Evolutionary conservation across 2,888 invertebrate species (phyloP), one percentile per base, ranked within the genome.

Genomic region (Zele albiditarsus): DNA sequence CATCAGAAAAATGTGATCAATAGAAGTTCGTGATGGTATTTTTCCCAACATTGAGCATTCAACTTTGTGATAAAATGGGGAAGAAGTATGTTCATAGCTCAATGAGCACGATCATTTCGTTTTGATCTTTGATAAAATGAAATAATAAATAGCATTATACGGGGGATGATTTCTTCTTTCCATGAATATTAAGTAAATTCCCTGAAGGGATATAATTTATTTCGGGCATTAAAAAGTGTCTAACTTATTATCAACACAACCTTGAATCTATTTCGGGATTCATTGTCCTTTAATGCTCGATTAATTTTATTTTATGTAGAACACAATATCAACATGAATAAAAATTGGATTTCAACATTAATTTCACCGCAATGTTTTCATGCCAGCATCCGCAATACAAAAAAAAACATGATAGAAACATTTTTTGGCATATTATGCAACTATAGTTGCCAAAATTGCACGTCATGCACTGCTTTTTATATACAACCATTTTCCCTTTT

Each of bases 391-490:
- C 38, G 23, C n/a, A 20, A 20, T n/a, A 20, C 38, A 23, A 23
- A 23, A 12, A 28, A 38, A 16, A 28, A 2, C 33, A 63, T 38
- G 10, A 63, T 20, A 33, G 33, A 63, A 31, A 63, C n/a, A 5
- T 63, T 63, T 63, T 63, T 23, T 38, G 33, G 31, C 63, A 33
- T 31, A 38, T 31, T n/a, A 31, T 20, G 38, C 20, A 31, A 31
- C 20, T 38, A 16, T 38, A 33, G 33, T 16, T 63, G 63, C 63
- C 63, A 63, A 63, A 63, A 33, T 31, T 33, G 23, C 63, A 63
- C 31, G 25, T 60, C 60, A 60, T 60, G 10, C 60, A 28, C 20
- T 33, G 16, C 33, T 38, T 38, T 63, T 38, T 38, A 8, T 63
- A 53, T 53, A 8, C 23, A 4, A 53, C 53, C 1, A 3, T 63